A percentile compares a stretch with the other conserved stretches of the same genome.
Evolutionary conservation across 2,888 invertebrate genomes (phyloP).

Genomic region (Lysandra bellargus): DNA sequence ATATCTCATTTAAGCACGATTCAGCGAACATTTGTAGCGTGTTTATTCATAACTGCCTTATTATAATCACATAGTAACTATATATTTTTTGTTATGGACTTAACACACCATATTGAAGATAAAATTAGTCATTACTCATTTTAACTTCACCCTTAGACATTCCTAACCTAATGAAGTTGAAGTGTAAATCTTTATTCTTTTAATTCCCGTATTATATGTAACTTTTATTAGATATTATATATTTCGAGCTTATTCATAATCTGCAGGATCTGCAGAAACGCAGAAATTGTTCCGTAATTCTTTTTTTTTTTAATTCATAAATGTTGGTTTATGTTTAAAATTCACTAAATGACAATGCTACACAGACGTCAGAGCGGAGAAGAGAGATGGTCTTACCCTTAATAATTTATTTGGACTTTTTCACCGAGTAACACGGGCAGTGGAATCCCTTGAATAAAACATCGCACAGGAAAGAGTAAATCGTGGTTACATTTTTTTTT

Average conservation of each 20-base stretch:
- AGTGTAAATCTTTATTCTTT: no score
- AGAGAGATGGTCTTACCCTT: slow-evolving; percentile 67
- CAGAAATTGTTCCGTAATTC: background rate
- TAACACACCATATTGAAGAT: background rate
- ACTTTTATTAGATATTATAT: no score
- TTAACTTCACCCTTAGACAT: no score
- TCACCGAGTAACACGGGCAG: slow-evolving; percentile 65
- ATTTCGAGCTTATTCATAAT: background rate
- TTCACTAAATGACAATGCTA: slow-evolving; percentile 32
- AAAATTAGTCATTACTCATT: no score
- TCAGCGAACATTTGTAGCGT: background rate
- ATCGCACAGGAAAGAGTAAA: slow-evolving; percentile 54
- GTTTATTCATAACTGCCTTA: background rate
- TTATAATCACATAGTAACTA: background rate
- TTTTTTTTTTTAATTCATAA: background rate
- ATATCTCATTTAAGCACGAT: background rate
- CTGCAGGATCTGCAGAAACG: background rate
- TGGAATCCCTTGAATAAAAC: slow-evolving; percentile 71
- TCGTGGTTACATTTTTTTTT: slow-evolving; percentile 44
- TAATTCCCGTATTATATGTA: no score
- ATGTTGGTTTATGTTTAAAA: slow-evolving; percentile 12
- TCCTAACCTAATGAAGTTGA: no score
- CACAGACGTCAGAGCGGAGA: slow-evolving; percentile 42
- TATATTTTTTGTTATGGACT: background rate
- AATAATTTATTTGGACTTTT: slow-evolving; percentile 68